Base-by-base conservation (phyloP, 2,888 invertebrate species). In the Chloromyia formosa region DNA sequence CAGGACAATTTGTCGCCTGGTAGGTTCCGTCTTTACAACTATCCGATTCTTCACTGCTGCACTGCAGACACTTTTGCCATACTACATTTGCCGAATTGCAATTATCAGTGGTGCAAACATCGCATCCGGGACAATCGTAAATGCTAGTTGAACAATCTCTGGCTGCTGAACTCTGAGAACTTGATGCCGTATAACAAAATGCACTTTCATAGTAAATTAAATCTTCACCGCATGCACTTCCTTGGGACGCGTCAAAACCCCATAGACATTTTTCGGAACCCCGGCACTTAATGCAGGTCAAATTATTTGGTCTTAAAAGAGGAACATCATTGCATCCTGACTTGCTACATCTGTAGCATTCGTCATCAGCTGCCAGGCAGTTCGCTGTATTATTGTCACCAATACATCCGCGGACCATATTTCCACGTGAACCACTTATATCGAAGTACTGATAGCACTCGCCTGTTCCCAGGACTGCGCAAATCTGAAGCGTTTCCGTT, bases 321-420 rank as follows among this genome's bases (percentile, higher is more conserved):
- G 78, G 75, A 61, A 69, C 74, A 18, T 27, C 69, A 75, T 84
- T 83, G 76, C 83, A 83, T 53, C 81, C 82, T 22, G 78, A 56
- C 0, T 58, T 77, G 12, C 75, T 73, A 54, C 83, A 83, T 0
- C 78, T 71, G 1, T 77, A 78, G 56, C 83, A 83, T 1, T 72
- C 77, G 0, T 74, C 40, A n/a, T 75, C 77, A 40, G 81, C 53
- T 69, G 82, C 77, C 58, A 81, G 81, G 56, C 81, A 74, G 10
- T 42, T 79, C 58, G 80, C 80, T 74, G 80, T 83, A 0, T 80
- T 74, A 1, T 75, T 27, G 76, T 83, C 78, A 18, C 81, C 80
- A n/a, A 79, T 78, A 72, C 83, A 83, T 0, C 83, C 83, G 1
- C 83, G 80, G 20, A 81, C 76, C 23, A 82, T 78, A 7, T 7